A percentile compares a stretch with the other conserved stretches of the same genome.
Conservation (phyloP, 2,888 invertebrate genomes). For the Criorhina ranunculi region DNA sequence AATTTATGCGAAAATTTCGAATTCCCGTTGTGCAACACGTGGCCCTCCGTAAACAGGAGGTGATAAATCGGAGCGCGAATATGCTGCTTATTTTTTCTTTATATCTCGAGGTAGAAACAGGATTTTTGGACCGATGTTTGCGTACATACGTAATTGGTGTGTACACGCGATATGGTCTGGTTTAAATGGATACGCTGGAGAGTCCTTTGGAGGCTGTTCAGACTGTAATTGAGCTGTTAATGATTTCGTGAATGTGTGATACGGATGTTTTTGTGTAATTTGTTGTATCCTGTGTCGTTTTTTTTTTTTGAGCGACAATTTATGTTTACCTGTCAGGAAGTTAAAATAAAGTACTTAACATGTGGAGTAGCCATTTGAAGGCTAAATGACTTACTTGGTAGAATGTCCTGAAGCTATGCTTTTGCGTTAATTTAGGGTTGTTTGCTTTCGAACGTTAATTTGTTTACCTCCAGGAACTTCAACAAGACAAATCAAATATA, state of each 20-base stretch:
- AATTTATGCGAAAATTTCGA: slow-evolving; percentile 74
- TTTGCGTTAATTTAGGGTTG: too few species aligned
- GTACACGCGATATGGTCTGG: slow-evolving; percentile 62
- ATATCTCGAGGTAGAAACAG: slow-evolving; percentile 42
- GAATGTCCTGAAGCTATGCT: background rate
- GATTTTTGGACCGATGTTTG: slow-evolving; percentile 58
- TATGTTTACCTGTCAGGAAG: slow-evolving; percentile 48
- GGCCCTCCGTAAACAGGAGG: slow-evolving; percentile 65
- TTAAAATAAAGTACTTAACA: slow-evolving; percentile 47
- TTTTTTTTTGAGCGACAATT: slow-evolving; percentile 52
- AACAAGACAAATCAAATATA: too few species aligned
- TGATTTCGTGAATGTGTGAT: slow-evolving; percentile 48
- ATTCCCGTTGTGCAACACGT: slow-evolving; percentile 74
- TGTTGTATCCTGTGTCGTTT: slow-evolving; percentile 28
- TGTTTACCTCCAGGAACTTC: too few species aligned
- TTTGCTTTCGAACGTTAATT: too few species aligned
- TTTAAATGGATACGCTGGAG: slow-evolving; percentile 10
- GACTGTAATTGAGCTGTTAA: slow-evolving; percentile 74
- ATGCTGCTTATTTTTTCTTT: slow-evolving; percentile 41
- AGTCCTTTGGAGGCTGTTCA: slow-evolving; percentile 40
- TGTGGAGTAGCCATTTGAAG: slow-evolving; percentile 34
- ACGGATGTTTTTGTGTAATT: slow-evolving; percentile 24
- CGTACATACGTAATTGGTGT: slow-evolving; percentile 56
- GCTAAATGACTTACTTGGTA: slow-evolving; percentile 17
- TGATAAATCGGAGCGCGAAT: slow-evolving; percentile 74